Base-by-base conservation (phyloP, 2,888 invertebrate genomes). In the Tholera decimalis region DNA sequence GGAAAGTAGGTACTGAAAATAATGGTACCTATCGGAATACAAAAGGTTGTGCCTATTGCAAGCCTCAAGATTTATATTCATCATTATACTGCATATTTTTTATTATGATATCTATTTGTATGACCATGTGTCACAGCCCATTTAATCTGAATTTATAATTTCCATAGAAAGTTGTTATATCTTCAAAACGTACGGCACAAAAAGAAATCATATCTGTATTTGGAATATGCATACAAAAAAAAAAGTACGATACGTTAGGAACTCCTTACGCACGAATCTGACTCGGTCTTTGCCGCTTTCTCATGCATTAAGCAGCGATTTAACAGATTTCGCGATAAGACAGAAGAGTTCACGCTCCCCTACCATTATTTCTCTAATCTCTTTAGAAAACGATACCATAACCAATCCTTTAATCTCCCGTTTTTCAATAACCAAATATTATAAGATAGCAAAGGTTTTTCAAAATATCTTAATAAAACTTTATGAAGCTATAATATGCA, bases 401-500 rank as follows among this genome's bases (percentile, higher is more conserved):
- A 63, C 43, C 44, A 46, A 59, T 59, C 51, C 55, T 55, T 61
- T 55, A 66, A 57, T 47, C 57, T 39, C 33, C 46, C 30, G 53
- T 79, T 76, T 85, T 84, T 85, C 84, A 84, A 86, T 86, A 83
- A 83, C 76, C 76, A 83, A 82, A 80, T 77, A 83, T 80, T 73
- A 62, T 71, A 72, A 83, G 78, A 85, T 83, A 86, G 79, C 78
- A 75, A 79, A 82, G 80, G 71, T 79, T 85, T 75, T 78, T 55
- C 75, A 72, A 83, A 85, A 87, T 85, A 82, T 84, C 81, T 83
- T 73, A 79, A 84, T 85, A 87, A 85, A 87, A 85, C 77, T 85
- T 86, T 87, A 87, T 85, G 83, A 79, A 80, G 84, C 84, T 79
- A 81, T 86, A 83, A 82, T 84, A 86, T 86, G 87, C 83, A 82